Evolutionary conservation across 2,797 vertebrate species (phyloP), one percentile per base, ranked within the genome.

Genomic region (Sebastes oblongus): DNA sequence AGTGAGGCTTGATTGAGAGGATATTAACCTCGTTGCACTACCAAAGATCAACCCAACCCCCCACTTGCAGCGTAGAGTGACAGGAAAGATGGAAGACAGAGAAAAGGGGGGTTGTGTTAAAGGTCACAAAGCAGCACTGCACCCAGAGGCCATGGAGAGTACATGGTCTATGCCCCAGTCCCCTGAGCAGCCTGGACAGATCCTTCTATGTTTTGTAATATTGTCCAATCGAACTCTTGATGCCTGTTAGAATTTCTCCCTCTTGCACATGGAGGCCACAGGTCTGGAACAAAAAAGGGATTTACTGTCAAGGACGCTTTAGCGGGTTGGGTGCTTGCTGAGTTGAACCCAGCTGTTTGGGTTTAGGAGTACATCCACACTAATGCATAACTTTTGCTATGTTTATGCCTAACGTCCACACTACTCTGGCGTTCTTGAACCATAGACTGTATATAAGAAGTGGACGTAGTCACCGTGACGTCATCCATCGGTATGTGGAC

Each of bases 1-100:
- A 55, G 42, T 12, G 5, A 13, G 5, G 27, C 36, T 52, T 30
- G 54, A 75, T 34, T 55, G 72, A 83, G 78, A 69, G 70, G 77
- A 86, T 50, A 67, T 86, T 90, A 89, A 88, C 87, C 87, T 70
- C 66, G 61, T 78, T 74, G 75, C 70, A 67, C 82, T 11, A 70
- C 39, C 52, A 55, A 75, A 77, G 68, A 59, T 72, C 18, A 55
- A 50, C 76, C 81, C 83, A 52, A 54, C 81, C 81, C 84, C 78
- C 78, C 69, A 7, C 83, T 42, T 3, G 54, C 36, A 52, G 78
- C 13, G 60, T 13, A 36, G 72, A 68, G 70, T 70, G 81, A 70
- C 82, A 85, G 71, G n/a, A 67, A 39, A 74, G 84, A 87, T 70
- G 66, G 78, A 72, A n/a, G 70, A 75, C 32, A 62, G 59, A 67